These are phyloP conservation scores for Ganaspis brasiliensis DNA, from an alignment of 2,888 invertebrate genomes.

Conservation along the genomic window DNA sequence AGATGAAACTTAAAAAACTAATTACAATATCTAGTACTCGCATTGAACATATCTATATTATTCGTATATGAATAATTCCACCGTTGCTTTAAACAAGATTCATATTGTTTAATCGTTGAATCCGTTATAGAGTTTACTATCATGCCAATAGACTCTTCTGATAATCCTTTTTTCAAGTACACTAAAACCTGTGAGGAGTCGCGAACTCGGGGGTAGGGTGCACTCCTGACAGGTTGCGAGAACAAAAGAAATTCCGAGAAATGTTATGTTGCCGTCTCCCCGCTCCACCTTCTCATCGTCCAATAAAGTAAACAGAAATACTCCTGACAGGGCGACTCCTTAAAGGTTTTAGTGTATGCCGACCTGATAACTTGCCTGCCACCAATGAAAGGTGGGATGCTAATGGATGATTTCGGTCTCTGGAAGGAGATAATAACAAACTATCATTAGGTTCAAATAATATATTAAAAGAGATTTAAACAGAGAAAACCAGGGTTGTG, in stretches of 20 bases:
- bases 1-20: slow-evolving; percentile 22
- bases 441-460: slow-evolving; percentile 40
- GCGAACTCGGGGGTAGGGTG: too few relatives aligned
- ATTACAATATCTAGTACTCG: background rate
- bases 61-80: slow-evolving; percentile 18
- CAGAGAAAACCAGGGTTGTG: slow-evolving; percentile 58
- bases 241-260: too few relatives aligned
- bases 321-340: too few relatives aligned
- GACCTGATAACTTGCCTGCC: slow-evolving; percentile 45
- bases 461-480: slow-evolving; percentile 47
- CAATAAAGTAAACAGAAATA: too few relatives aligned
- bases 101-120: slow-evolving; percentile 42
- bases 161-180: slow-evolving; percentile 23
- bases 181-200: too few relatives aligned
- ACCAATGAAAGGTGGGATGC: slow-evolving; percentile 44
- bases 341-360: too few relatives aligned
- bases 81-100: slow-evolving; percentile 6
- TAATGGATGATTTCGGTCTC: slow-evolving; percentile 41
- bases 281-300: too few relatives aligned
- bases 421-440: slow-evolving; percentile 51
- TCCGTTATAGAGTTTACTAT: slow-evolving; percentile 38
- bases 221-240: too few relatives aligned
- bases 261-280: too few relatives aligned
- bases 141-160: slow-evolving; percentile 17
- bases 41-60: background rate